phyloP scores from a whole-genome alignment of 1,140 invertebrate species.

The Bombyx mandarina region DNA sequence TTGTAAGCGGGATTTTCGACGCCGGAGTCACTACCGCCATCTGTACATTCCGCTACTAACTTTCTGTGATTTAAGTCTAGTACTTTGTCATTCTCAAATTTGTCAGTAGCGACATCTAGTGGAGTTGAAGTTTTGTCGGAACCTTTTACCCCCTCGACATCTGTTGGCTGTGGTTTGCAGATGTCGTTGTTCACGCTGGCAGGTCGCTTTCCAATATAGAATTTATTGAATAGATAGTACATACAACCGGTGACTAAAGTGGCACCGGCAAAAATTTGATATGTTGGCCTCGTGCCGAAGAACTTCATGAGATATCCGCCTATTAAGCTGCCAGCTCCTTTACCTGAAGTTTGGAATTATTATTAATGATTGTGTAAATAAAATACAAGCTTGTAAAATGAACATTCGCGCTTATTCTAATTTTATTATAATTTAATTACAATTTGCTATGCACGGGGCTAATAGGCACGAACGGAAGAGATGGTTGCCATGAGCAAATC shows the following conservation, averaged over 20 bases:
- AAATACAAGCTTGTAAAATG: no score
- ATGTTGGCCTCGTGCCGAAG: conserved; percentile 80
- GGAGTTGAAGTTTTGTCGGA: conserved; percentile 38
- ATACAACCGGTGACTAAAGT: conserved; percentile 76
- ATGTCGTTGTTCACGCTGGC: conserved; percentile 68
- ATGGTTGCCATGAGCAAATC: no score
- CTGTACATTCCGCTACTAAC: conserved; percentile 36
- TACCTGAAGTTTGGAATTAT: conserved; percentile 67
- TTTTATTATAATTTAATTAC: no score
- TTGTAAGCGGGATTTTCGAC: conserved; percentile 67
- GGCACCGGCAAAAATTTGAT: conserved; percentile 78
- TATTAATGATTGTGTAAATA: conserved; percentile 15
- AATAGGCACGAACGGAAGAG: no score
- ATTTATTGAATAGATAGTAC: conserved; percentile 79
- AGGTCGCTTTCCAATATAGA: conserved; percentile 74
- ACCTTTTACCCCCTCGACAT: conserved; percentile 43
- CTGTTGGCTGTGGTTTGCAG: conserved; percentile 53
- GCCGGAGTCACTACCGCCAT: conserved; percentile 61
- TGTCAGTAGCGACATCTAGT: conserved; percentile 38
- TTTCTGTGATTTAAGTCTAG: conserved; percentile 21
- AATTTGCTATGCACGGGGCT: no score
- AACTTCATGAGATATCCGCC: conserved; percentile 84
- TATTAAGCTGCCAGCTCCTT: conserved; percentile 82
- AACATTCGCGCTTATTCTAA: no score
- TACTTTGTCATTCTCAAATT: conserved; percentile 12